Conservation (phyloP, 2,797 vertebrate species). For the Enteromius radiatus region DNA sequence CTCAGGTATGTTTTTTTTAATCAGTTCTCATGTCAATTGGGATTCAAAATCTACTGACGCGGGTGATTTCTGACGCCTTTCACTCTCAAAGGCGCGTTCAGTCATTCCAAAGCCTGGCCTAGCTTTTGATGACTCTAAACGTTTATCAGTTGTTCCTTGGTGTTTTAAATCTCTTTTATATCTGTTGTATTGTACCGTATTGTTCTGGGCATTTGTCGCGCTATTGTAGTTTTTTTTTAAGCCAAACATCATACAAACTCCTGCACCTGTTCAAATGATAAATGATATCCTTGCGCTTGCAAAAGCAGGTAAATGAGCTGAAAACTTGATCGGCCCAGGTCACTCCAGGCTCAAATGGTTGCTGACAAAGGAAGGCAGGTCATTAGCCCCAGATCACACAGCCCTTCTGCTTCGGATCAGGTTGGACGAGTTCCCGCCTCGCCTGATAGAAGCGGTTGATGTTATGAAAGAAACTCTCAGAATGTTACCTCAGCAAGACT, state of each 20-base stretch:
- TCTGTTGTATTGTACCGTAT: not conserved
- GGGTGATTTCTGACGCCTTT: not conserved
- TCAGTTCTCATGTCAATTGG: not conserved
- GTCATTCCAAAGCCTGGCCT: not conserved
- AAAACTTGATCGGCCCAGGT: not conserved
- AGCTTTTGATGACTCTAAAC: no score
- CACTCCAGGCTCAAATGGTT: not conserved
- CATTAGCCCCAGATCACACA: constrained; percentile 22
- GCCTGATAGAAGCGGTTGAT: constrained; percentile 36
- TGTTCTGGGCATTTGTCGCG: not conserved
- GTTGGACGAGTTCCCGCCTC: constrained; percentile 51
- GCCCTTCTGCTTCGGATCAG: constrained; percentile 33
- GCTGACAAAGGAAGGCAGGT: constrained; percentile 14
- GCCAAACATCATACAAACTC: not conserved
- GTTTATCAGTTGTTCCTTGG: not conserved
- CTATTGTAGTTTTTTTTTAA: not conserved
- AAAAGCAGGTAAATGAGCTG: not conserved
- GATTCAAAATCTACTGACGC: not conserved
- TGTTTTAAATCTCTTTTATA: not conserved
- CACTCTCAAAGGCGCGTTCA: not conserved
- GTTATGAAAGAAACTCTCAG: constrained; percentile 40
- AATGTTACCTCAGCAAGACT: constrained; percentile 29
- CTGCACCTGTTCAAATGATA: constrained; percentile 30
- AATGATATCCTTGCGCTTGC: not conserved
- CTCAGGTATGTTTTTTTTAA: not conserved